These are phyloP conservation scores for Panthera tigris DNA, from an alignment of 2,113 vertebrate genomes.

Conservation along the genomic window DNA sequence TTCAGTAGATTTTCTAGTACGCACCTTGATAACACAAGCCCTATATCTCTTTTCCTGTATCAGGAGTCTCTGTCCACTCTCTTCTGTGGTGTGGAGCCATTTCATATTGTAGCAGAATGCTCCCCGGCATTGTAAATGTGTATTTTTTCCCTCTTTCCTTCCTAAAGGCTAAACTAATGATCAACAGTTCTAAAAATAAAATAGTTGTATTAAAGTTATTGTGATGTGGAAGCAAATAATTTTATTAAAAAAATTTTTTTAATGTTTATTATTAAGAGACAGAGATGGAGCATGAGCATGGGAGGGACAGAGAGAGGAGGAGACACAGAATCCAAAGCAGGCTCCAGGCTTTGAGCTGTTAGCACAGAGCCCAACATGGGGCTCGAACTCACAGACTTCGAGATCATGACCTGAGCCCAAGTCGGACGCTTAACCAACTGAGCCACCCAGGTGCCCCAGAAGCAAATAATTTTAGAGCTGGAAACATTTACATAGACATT, in stretches of 20 bases:
- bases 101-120: background rate
- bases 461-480: background rate
- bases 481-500: background rate
- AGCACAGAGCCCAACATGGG: too few species aligned
- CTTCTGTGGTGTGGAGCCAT: background rate
- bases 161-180: conserved; percentile 12
- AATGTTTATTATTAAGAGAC: too few species aligned
- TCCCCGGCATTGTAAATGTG: background rate
- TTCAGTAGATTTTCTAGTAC: background rate
- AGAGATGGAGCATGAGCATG: too few species aligned
- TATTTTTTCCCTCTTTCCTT: background rate
- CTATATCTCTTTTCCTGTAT: background rate
- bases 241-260: background rate
- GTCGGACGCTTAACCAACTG: too few species aligned
- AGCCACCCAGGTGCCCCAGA: background rate
- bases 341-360: too few species aligned
- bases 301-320: too few species aligned
- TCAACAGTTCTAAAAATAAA: background rate
- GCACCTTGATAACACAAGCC: background rate
- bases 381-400: too few species aligned
- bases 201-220: background rate
- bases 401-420: too few species aligned
- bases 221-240: background rate
- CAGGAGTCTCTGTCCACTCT: background rate
- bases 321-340: too few species aligned